A percentile compares a stretch with the other conserved stretches of the same genome.
Evolutionary conservation across 2,797 vertebrate species (phyloP).

Genomic region (Rhyacichthys aspro): DNA sequence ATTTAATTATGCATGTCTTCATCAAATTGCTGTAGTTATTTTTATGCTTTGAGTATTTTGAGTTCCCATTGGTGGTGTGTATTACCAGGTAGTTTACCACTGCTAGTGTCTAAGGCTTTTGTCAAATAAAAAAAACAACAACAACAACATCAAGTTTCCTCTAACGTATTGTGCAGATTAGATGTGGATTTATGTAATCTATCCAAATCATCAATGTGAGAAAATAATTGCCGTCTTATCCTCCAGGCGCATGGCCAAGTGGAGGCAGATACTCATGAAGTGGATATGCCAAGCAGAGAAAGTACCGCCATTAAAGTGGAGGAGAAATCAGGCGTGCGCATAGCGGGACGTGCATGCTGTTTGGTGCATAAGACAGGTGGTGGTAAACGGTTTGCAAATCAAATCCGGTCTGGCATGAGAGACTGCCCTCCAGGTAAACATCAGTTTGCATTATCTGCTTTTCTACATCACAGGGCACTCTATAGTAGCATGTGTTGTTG

Average conservation of each 20-base stretch:
- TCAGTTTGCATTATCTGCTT: constrained; percentile 39
- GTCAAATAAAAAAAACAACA: constrained; percentile 13
- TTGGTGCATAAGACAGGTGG: constrained; percentile 48
- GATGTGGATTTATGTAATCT: constrained; percentile 66
- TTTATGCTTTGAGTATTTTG: constrained; percentile 19
- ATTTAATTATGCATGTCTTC: constrained; percentile 31
- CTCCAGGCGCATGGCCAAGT: constrained; percentile 58
- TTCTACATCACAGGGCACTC: constrained; percentile 19
- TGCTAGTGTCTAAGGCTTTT: constrained; percentile 21
- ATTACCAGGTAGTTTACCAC: background rate
- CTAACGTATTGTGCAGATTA: constrained; percentile 54
- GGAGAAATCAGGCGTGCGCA: constrained; percentile 45
- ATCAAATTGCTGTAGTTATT: constrained; percentile 21
- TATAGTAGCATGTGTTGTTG: constrained; percentile 5
- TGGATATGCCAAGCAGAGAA: constrained; percentile 52
- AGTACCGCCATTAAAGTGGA: constrained; percentile 41
- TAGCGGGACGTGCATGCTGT: constrained; percentile 27
- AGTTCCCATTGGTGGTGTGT: constrained; percentile 3
- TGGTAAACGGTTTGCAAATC: constrained; percentile 65
- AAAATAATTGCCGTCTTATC: constrained; percentile 65
- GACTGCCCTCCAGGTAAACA: constrained; percentile 46
- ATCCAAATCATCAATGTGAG: constrained; percentile 60
- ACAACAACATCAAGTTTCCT: constrained; percentile 9
- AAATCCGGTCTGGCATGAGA: constrained; percentile 63
- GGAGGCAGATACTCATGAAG: constrained; percentile 53